phyloP scores from a whole-genome alignment of 2,888 invertebrate species.

The Meteorus colon region DNA sequence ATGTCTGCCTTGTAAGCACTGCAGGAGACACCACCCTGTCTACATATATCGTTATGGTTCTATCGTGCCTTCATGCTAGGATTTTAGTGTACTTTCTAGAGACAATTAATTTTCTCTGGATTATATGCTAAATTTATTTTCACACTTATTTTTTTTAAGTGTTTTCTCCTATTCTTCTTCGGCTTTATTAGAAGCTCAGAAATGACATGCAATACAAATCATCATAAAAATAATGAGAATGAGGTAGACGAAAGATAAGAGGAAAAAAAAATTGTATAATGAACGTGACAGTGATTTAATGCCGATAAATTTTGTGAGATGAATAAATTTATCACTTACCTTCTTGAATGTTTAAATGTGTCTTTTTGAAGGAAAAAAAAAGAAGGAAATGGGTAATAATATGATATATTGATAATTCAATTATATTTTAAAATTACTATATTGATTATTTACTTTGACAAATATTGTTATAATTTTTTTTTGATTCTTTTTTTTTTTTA shows the following conservation, averaged over 20 bases:
- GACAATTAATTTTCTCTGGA: slow-evolving; percentile 40
- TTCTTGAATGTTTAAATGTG: no score
- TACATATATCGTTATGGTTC: slow-evolving; percentile 8
- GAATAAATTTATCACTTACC: no score
- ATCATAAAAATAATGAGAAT: not conserved
- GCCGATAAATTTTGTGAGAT: no score
- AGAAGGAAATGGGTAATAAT: not conserved
- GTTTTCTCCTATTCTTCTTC: not conserved
- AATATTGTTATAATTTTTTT: slow-evolving; percentile 27
- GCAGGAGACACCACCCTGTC: slow-evolving; percentile 21
- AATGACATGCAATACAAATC: not conserved
- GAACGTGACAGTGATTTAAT: no score
- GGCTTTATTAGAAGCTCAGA: no score
- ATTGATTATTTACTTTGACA: slow-evolving; percentile 53
- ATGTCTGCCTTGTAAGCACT: slow-evolving; percentile 28
- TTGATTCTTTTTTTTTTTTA: not conserved
- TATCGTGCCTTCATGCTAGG: slow-evolving; percentile 26
- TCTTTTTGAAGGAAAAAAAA: not conserved
- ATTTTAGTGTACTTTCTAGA: slow-evolving; percentile 28
- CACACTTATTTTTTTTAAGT: slow-evolving; percentile 7
- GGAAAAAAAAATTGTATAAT: no score
- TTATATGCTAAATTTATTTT: slow-evolving; percentile 44
- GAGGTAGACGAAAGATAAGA: not conserved
- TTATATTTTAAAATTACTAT: slow-evolving; percentile 61
- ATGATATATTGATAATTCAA: not conserved